A percentile compares a stretch with the other conserved stretches of the same genome.
These are phyloP conservation scores for Stigmatopora nigra DNA, from an alignment of 2,113 vertebrate genomes.

Conservation along the genomic window DNA sequence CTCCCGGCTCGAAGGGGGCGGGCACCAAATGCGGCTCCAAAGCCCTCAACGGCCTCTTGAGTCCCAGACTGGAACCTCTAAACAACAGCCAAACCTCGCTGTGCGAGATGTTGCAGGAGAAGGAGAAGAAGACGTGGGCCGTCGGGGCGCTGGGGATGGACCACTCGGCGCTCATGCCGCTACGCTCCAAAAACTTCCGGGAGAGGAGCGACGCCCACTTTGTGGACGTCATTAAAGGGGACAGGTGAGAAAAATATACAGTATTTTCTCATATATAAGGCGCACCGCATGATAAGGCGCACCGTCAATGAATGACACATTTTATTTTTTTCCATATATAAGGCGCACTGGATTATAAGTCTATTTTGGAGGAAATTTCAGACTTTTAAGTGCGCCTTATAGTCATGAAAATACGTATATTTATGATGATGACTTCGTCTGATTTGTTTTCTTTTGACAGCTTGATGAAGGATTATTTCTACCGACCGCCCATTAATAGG, in stretches of 20 bases:
- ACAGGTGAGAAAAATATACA: no score
- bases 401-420: no score
- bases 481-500: conserved; percentile 92
- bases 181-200: conserved; percentile 91
- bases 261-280: no score
- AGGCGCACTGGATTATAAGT: no score
- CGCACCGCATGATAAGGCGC: no score
- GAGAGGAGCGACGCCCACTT: conserved; percentile 96
- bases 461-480: conserved; percentile 99
- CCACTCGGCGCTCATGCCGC: conserved; percentile 85
- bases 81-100: conserved; percentile 91
- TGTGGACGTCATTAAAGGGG: conserved; percentile 96
- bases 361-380: no score
- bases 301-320: no score
- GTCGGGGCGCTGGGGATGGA: conserved; percentile 76
- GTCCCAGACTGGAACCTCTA: conserved; percentile 79
- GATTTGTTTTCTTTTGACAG: conserved; percentile 56
- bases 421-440: neutral
- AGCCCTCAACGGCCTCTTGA: conserved; percentile 85
- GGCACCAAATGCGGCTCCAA: conserved; percentile 70
- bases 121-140: conserved; percentile 69
- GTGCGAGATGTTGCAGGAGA: conserved; percentile 92
- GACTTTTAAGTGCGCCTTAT: no score
- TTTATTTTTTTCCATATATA: no score
- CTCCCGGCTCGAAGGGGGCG: conserved; percentile 61